A percentile compares a stretch with the other conserved stretches of the same genome.
These are phyloP conservation scores for Uropetala carovei DNA, from an alignment of 2,888 invertebrate species.

Conservation along the genomic window DNA sequence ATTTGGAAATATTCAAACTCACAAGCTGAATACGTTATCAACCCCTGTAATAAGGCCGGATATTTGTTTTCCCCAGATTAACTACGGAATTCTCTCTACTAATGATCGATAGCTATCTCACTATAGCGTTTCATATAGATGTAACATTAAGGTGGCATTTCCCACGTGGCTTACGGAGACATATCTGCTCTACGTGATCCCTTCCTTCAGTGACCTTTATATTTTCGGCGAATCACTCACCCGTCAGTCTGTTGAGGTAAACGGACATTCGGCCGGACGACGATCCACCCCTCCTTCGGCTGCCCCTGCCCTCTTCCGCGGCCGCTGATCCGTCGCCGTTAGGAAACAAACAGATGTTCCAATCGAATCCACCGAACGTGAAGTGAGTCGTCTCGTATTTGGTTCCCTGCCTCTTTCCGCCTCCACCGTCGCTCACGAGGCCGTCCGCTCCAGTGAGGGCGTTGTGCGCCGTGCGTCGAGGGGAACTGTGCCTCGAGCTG, in stretches of 20 bases:
- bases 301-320: constrained; percentile 35
- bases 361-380: constrained; percentile 88
- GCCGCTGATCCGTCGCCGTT: constrained; percentile 75
- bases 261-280: constrained; percentile 77
- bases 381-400: constrained; percentile 83
- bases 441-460: not conserved
- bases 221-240: not conserved
- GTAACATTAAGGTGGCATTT: too few species aligned
- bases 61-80: too few species aligned
- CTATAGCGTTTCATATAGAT: too few species aligned
- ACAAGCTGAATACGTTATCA: too few species aligned
- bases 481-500: constrained; percentile 35
- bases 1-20: too few species aligned
- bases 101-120: too few species aligned
- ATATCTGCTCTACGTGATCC: too few species aligned
- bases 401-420: constrained; percentile 26
- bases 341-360: constrained; percentile 84
- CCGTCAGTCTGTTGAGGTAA: constrained; percentile 83
- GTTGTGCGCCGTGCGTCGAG: constrained; percentile 15
- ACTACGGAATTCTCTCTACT: too few species aligned
- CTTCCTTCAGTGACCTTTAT: too few species aligned
- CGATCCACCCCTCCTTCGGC: constrained; percentile 70
- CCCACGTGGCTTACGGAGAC: too few species aligned
- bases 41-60: too few species aligned
- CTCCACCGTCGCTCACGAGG: not conserved